phyloP scores from a whole-genome alignment of 2,888 invertebrate species.

The Andrena bicolor region DNA sequence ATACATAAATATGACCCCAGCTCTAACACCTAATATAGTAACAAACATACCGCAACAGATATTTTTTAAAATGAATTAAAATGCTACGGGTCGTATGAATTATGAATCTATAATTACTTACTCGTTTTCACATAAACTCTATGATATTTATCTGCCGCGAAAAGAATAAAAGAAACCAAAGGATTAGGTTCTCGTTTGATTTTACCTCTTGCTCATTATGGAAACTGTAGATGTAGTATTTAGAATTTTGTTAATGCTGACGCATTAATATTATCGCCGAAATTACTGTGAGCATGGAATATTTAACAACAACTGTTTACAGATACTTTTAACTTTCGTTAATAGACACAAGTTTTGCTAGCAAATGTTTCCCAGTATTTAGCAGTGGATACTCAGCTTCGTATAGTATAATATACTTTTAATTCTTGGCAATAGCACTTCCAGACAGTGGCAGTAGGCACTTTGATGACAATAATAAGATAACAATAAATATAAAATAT shows the following conservation, averaged over 20 bases:
- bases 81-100: background rate
- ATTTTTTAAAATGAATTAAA: background rate
- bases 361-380: slow-evolving; percentile 33
- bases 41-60: background rate
- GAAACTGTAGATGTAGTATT: background rate
- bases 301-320: slow-evolving; percentile 11
- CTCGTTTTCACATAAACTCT: background rate
- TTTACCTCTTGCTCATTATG: background rate
- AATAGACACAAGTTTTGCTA: slow-evolving; percentile 23
- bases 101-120: no score
- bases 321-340: slow-evolving; percentile 13
- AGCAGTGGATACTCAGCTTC: slow-evolving; percentile 40
- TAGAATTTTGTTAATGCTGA: background rate
- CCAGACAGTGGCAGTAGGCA: slow-evolving; percentile 80
- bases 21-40: background rate
- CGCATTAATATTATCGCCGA: background rate
- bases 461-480: slow-evolving; percentile 77
- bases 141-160: background rate
- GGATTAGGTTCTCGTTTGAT: background rate
- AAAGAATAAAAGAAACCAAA: slow-evolving; percentile 15
- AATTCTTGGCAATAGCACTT: slow-evolving; percentile 67
- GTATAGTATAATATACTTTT: slow-evolving; percentile 34
- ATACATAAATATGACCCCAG: slow-evolving; percentile 12
- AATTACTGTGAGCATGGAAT: slow-evolving; percentile 1
- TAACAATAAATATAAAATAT: slow-evolving; percentile 75